Evolutionary conservation across 2,888 invertebrate species (phyloP), one percentile per base, ranked within the genome.

Genomic region (Agonopterix subpropinquella): DNA sequence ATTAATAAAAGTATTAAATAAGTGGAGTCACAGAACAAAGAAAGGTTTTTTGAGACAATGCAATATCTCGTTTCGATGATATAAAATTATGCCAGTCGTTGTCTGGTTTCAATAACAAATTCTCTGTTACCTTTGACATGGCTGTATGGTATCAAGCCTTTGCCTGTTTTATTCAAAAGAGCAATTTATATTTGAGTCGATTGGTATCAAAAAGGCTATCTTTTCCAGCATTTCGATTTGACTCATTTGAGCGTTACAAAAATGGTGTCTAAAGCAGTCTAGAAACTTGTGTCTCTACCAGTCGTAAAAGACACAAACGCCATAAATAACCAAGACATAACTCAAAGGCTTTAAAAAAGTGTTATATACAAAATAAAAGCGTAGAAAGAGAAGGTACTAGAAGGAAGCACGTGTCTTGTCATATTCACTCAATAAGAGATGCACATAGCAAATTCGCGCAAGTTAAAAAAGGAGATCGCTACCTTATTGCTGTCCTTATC

Each of bases 11-110:
- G 61, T 56, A 66, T 67, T 70, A 74, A 69, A 67, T 80, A 77
- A 79, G 79, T 70, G 66, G 64, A 64, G 69, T 72, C 75, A 70
- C 72, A 72, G 77, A 70, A 70, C 77, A 78, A 69, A 72, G 73
- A 67, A 61, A 48, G 37, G 9, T 5, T 37, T 37, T 9, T 18
- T 18, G 18, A 18, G 18, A 18, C 18, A 18, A 37, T 36, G 36
- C 1, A 36, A 36, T 36, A 9, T 2, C 37, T 9, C 2, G 37
- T 8, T 37, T 18, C 18, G 18, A 4, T 18, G 2, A 4, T 18
- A 18, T 10, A 37, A 2, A 37, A 37, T 9, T 4, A 10, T 37
- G n/a, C 37, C 10, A 37, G 1, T 8, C 1, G 3, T 18, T 37
- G 37, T 37, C 37, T 37, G 18, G 18, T 18, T 18, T 18, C 18